Conservation (phyloP, 2,113 vertebrate genomes). For the Actenoides hombroni region DNA sequence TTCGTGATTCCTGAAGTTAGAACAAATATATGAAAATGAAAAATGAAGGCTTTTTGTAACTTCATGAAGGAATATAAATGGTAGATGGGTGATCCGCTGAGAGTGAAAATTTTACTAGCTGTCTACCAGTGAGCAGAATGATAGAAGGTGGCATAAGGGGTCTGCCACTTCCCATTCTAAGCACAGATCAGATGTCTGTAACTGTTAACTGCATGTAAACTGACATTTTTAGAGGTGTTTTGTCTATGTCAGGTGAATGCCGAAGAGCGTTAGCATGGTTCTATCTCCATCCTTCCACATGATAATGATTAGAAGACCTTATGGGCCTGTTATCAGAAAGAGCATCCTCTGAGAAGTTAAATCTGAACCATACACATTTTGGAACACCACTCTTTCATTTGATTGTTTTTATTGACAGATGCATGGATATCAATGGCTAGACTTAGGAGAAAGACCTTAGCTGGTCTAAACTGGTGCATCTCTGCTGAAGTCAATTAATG, state of each 20-base stretch:
- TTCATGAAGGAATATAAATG: neutral
- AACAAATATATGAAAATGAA: neutral
- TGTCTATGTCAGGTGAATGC: neutral
- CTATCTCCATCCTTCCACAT: neutral
- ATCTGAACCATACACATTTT: neutral
- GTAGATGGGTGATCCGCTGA: neutral
- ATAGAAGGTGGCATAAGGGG: neutral
- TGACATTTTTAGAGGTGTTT: neutral
- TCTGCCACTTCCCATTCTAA: neutral
- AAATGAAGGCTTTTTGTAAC: neutral
- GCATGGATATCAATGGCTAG: neutral
- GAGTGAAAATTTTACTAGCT: neutral
- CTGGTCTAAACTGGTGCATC: neutral
- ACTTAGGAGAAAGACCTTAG: neutral
- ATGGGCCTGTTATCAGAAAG: neutral
- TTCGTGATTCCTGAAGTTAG: neutral
- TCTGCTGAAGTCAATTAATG: neutral
- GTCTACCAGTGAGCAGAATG: neutral
- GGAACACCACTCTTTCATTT: neutral
- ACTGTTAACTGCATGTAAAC: neutral
- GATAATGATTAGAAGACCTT: neutral
- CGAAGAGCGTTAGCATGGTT: neutral
- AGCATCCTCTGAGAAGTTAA: neutral
- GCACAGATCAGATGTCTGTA: neutral
- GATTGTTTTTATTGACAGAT: neutral